Conservation (phyloP, 2,113 vertebrate genomes). For the Pyrgilauda ruficollis region DNA sequence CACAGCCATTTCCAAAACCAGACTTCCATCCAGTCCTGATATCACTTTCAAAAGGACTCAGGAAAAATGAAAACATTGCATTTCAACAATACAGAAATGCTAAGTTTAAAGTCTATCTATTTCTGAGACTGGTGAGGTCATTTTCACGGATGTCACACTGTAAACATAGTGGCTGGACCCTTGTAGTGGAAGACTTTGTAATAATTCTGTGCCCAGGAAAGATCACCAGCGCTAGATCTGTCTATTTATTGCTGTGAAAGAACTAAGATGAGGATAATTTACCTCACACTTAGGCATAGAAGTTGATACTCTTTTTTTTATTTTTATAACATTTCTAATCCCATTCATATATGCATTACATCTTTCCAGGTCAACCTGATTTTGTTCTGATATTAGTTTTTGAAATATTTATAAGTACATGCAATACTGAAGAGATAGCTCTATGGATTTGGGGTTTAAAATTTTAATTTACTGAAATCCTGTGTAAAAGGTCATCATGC, state of each 20-base stretch:
- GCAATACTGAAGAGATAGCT: background rate
- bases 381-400: constrained; percentile 2
- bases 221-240: background rate
- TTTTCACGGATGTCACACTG: background rate
- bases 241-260: background rate
- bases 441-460: background rate
- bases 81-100: fast-evolving
- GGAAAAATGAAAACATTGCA: background rate
- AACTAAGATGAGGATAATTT: background rate
- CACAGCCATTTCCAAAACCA: background rate
- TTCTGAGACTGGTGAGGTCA: background rate
- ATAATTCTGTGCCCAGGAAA: background rate
- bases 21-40: background rate
- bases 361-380: background rate
- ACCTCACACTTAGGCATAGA: background rate
- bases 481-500: background rate
- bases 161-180: background rate
- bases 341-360: background rate
- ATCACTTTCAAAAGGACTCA: background rate
- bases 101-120: background rate
- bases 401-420: constrained; percentile 19
- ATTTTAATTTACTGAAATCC: constrained; percentile 7
- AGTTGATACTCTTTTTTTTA: background rate
- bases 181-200: background rate
- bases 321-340: background rate